These are phyloP conservation scores for Philereme vetulata DNA, from an alignment of 2,888 invertebrate species.

Conservation along the genomic window DNA sequence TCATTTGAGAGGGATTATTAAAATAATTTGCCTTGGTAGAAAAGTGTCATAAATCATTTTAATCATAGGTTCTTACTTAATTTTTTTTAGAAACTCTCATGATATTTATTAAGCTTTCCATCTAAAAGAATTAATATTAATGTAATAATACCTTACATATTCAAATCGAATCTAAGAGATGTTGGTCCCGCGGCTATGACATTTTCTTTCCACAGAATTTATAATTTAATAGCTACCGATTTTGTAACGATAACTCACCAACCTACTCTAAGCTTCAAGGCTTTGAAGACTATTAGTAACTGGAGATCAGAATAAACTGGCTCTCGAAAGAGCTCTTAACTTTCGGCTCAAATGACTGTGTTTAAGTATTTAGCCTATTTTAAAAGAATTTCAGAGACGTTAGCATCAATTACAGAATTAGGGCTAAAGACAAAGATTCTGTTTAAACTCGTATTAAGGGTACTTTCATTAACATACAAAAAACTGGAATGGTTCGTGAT, in stretches of 20 bases:
- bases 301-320: slow-evolving; percentile 23
- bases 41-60: no score
- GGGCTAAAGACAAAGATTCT: slow-evolving; percentile 31
- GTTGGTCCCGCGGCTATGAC: slow-evolving; percentile 59
- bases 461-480: slow-evolving; percentile 9
- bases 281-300: neutral
- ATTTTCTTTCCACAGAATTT: slow-evolving; percentile 61
- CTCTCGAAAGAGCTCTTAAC: slow-evolving; percentile 41
- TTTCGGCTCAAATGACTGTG: slow-evolving; percentile 59
- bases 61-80: no score
- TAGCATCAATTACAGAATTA: slow-evolving; percentile 50
- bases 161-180: slow-evolving; percentile 61
- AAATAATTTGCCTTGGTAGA: no score
- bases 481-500: neutral
- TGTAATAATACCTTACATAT: slow-evolving; percentile 57
- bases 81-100: no score
- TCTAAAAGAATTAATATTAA: slow-evolving; percentile 43
- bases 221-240: slow-evolving; percentile 56
- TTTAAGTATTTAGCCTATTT: slow-evolving; percentile 65
- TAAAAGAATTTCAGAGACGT: slow-evolving; percentile 55
- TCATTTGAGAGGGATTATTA: no score
- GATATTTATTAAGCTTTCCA: slow-evolving; percentile 10
- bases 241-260: slow-evolving; percentile 37
- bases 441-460: neutral
- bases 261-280: slow-evolving; percentile 2